Conservation (phyloP, 2,888 invertebrate species). For the Prosapia bicincta region DNA sequence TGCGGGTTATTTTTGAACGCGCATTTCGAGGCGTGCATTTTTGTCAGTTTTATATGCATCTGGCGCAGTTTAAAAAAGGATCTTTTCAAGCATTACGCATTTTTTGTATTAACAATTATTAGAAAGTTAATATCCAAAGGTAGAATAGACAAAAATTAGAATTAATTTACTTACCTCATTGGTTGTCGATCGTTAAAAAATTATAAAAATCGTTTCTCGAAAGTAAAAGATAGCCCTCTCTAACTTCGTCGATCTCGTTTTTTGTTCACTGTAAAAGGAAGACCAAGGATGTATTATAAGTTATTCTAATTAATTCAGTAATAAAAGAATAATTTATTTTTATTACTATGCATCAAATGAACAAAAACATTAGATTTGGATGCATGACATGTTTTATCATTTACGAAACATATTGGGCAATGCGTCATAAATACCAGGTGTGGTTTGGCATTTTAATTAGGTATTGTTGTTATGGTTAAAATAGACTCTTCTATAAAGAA, state of each 20-base stretch:
- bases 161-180: constrained; percentile 1
- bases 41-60: background rate
- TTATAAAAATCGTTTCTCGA: background rate
- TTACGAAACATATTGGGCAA: background rate
- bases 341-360: background rate
- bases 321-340: too few relatives aligned
- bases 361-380: background rate
- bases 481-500: too few relatives aligned
- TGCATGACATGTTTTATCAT: background rate
- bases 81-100: too few relatives aligned
- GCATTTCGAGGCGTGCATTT: background rate
- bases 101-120: too few relatives aligned
- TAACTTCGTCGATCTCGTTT: background rate
- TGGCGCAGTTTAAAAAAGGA: too few relatives aligned
- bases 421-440: background rate
- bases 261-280: background rate
- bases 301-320: too few relatives aligned
- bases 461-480: too few relatives aligned
- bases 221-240: background rate
- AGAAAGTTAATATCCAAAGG: too few relatives aligned
- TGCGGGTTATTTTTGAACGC: background rate
- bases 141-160: too few relatives aligned
- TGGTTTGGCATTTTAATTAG: background rate
- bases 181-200: background rate
- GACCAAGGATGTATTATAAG: background rate